Percentiles rank a stretch among this genome's conserved stretches.
Evolutionary conservation across 2,113 vertebrate species (phyloP).

Genomic region (Halcyon senegalensis): DNA sequence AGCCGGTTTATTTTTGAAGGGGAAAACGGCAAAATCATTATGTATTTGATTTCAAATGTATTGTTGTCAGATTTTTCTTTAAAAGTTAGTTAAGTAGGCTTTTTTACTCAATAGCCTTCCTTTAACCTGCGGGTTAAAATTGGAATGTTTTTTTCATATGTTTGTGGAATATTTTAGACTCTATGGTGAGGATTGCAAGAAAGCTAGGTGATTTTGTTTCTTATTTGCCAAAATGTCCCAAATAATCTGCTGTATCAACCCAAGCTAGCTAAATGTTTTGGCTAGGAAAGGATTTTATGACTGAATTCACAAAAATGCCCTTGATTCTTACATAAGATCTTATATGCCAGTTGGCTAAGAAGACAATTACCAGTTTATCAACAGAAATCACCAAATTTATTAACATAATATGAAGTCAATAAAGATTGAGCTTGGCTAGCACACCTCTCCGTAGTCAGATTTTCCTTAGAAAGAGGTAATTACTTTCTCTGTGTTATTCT

Average conservation of each 20-base stretch:
- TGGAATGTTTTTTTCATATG: background rate
- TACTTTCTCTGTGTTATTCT: no score
- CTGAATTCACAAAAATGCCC: no score
- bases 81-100: background rate
- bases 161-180: background rate
- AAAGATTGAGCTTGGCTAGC: no score
- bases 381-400: no score
- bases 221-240: background rate
- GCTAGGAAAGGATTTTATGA: background rate
- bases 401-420: no score
- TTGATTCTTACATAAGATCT: no score
- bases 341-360: no score
- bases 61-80: slow-evolving; percentile 40
- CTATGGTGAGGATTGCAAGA: background rate
- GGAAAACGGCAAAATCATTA: slow-evolving; percentile 35
- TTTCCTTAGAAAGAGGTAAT: no score
- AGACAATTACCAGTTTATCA: no score
- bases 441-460: no score
- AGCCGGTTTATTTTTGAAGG: slow-evolving; percentile 19
- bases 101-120: background rate
- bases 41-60: slow-evolving; percentile 26
- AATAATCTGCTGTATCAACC: background rate
- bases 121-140: background rate
- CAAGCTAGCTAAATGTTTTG: background rate
- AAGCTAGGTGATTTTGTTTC: background rate